Percentiles rank a stretch among this genome's conserved stretches.
phyloP scores from a whole-genome alignment of 1,140 invertebrate genomes.

The Apolygus lucorum region DNA sequence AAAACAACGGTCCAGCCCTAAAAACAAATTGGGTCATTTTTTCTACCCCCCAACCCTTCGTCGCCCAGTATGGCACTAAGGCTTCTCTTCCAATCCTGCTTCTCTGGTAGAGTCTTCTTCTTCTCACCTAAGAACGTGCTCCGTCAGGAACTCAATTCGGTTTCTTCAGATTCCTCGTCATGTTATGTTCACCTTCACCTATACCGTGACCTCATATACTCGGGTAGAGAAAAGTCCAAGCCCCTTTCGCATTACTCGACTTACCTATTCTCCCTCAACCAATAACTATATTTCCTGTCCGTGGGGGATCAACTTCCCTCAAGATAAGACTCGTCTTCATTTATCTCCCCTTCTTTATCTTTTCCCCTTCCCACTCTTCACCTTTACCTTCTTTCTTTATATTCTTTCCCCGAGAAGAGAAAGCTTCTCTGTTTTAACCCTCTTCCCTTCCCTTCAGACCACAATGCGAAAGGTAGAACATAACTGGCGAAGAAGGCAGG shows the following conservation, averaged over 20 bases:
- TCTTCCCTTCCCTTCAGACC: too few species aligned
- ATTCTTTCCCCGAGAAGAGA: too few species aligned
- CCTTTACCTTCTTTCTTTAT: not conserved
- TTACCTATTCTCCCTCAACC: not conserved
- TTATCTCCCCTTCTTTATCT: conserved; percentile 7
- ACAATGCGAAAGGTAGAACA: not conserved
- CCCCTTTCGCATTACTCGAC: not conserved
- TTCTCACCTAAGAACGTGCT: too few species aligned
- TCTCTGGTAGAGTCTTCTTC: too few species aligned
- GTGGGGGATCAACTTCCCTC: not conserved
- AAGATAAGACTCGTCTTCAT: not conserved
- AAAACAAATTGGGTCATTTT: conserved; percentile 12
- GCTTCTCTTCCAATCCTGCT: too few species aligned
- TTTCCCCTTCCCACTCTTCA: not conserved
- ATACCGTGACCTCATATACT: too few species aligned
- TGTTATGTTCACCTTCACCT: too few species aligned
- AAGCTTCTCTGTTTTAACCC: too few species aligned
- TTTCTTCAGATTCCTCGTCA: too few species aligned
- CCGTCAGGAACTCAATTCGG: too few species aligned
- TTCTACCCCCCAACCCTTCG: not conserved
- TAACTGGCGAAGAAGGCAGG: not conserved
- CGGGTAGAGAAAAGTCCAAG: not conserved
- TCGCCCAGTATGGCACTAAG: too few species aligned
- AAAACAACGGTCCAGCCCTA: conserved; percentile 15
- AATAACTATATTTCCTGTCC: conserved; percentile 16